Conservation (phyloP, 2,888 invertebrate genomes). For the Megamerina dolium region DNA sequence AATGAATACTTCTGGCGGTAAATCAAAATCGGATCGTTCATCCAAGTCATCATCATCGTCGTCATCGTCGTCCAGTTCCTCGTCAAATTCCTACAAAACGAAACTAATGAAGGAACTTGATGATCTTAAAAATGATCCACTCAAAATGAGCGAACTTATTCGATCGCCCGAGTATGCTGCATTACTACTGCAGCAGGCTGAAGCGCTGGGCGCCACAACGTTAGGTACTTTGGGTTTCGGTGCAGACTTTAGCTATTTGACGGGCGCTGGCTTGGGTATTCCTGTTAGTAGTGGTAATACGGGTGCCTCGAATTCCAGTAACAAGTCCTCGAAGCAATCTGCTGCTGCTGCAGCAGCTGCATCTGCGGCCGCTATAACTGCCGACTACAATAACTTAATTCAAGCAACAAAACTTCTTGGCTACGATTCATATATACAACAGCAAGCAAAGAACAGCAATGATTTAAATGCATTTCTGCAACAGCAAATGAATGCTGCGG, state of each 20-base stretch:
- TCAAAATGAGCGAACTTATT: conserved; percentile 48
- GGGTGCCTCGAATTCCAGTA: conserved; percentile 18
- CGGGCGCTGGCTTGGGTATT: conserved; percentile 30
- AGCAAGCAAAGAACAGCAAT: conserved; percentile 41
- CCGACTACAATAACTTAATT: conserved; percentile 45
- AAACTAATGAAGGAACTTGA: conserved; percentile 48
- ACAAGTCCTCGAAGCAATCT: conserved; percentile 21
- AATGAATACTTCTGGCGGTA: conserved; percentile 20
- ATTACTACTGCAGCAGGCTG: conserved; percentile 46
- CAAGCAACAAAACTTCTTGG: conserved; percentile 47
- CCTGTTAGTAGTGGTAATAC: conserved; percentile 9
- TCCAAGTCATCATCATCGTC: conserved; percentile 39
- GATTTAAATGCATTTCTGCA: conserved; percentile 44
- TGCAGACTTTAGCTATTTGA: conserved; percentile 43
- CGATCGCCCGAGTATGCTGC: conserved; percentile 49
- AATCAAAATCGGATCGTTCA: conserved; percentile 39
- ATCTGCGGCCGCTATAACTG: conserved; percentile 36
- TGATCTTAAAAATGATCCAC: conserved; percentile 47
- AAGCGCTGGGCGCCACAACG: conserved; percentile 47
- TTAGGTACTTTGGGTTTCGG: conserved; percentile 46
- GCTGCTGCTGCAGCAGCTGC: conserved; percentile 29
- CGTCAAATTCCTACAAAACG: conserved; percentile 46
- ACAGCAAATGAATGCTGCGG: conserved; percentile 44
- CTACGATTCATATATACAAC: conserved; percentile 47
- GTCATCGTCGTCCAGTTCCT: conserved; percentile 38